These are phyloP conservation scores for Cremastinae sp. DNA, from an alignment of 2,888 invertebrate genomes.

Conservation along the genomic window DNA sequence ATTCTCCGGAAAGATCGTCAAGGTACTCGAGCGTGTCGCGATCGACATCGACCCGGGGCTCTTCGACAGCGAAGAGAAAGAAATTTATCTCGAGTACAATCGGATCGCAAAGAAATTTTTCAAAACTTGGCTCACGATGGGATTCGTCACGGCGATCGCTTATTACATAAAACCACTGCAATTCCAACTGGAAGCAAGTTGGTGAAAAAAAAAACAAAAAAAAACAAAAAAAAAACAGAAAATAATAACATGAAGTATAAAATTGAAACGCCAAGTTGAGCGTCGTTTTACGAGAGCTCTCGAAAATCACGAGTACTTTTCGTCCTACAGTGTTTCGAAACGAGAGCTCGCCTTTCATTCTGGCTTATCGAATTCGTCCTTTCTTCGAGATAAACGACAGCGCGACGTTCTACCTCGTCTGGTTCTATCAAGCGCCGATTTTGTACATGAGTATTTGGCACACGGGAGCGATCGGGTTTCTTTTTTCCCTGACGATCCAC, in stretches of 20 bases:
- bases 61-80: slow-evolving; percentile 43
- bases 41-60: slow-evolving; percentile 33
- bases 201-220: slow-evolving; percentile 18
- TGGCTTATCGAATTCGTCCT: slow-evolving; percentile 22
- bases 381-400: slow-evolving; percentile 36
- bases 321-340: slow-evolving; percentile 20
- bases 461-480: slow-evolving; percentile 48
- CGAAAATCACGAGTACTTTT: too few relatives aligned
- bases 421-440: slow-evolving; percentile 45
- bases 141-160: slow-evolving; percentile 14
- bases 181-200: slow-evolving; percentile 52
- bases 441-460: slow-evolving; percentile 45
- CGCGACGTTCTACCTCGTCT: slow-evolving; percentile 39
- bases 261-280: background rate
- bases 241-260: background rate
- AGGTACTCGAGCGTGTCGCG: slow-evolving; percentile 23
- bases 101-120: slow-evolving; percentile 50
- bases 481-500: slow-evolving; percentile 44
- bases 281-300: background rate
- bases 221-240: too few relatives aligned
- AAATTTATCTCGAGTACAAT: slow-evolving; percentile 58
- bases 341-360: slow-evolving; percentile 27
- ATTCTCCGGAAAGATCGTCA: slow-evolving; percentile 44
- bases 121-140: slow-evolving; percentile 38
- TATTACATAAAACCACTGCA: slow-evolving; percentile 52